Conservation (phyloP, 2,113 vertebrate genomes). For the Rhizomys pruinosus region DNA sequence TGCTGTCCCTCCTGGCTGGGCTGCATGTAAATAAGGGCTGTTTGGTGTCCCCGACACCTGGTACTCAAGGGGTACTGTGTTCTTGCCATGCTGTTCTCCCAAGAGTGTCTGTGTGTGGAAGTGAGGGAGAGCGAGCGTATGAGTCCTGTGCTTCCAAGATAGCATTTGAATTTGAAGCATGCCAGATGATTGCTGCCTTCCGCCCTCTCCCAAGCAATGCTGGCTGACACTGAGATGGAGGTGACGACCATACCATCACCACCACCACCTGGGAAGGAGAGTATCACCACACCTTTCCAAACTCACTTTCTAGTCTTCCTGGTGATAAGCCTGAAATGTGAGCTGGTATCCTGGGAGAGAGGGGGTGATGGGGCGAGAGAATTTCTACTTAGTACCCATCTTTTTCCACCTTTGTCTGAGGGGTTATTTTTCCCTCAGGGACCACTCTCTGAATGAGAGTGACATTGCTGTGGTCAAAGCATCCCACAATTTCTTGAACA, state of each 20-base stretch:
- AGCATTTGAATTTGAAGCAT: background rate
- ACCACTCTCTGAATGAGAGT: background rate
- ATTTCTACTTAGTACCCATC: background rate
- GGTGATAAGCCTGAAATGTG: background rate
- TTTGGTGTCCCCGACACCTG: background rate
- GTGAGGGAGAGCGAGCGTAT: background rate
- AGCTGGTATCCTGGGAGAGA: background rate
- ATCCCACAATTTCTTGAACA: background rate
- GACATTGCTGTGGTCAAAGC: background rate
- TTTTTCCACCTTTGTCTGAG: background rate
- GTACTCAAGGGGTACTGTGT: background rate
- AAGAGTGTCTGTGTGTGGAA: background rate
- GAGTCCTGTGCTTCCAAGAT: background rate
- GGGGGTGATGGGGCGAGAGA: background rate
- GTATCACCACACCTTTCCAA: background rate
- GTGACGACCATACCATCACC: fast-evolving
- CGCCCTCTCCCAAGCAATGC: background rate
- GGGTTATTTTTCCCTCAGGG: background rate
- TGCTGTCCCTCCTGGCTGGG: conserved; percentile 1
- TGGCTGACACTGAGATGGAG: background rate
- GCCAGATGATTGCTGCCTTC: background rate
- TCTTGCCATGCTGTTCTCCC: background rate
- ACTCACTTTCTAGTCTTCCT: background rate
- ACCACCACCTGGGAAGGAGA: background rate
- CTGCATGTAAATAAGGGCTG: background rate